These are phyloP conservation scores for Melanaphis sacchari DNA, from an alignment of 1,140 invertebrate genomes.

Conservation along the genomic window DNA sequence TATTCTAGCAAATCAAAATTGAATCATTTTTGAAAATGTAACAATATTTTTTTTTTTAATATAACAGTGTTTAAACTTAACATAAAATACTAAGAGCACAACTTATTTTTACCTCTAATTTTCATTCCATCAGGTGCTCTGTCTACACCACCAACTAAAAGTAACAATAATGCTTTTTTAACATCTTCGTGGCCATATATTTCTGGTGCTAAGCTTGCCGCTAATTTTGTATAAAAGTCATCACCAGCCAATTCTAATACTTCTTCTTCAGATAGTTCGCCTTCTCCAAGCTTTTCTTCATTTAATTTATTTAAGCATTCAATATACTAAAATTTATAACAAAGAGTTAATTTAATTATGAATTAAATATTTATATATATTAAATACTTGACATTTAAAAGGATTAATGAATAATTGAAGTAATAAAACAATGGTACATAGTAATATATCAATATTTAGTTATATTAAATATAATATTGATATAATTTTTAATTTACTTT, in stretches of 20 bases:
- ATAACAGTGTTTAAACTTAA: too few species aligned
- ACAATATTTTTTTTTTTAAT: too few species aligned
- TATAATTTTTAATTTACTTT: not conserved
- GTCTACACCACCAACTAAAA: constrained; percentile 96
- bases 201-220: constrained; percentile 94
- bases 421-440: too few species aligned
- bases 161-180: constrained; percentile 93
- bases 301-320: constrained; percentile 60
- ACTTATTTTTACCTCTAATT: constrained; percentile 72
- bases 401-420: not conserved
- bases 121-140: constrained; percentile 84
- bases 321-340: constrained; percentile 58
- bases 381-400: not conserved
- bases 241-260: constrained; percentile 77
- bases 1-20: too few species aligned
- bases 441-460: not conserved
- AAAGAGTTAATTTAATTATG: not conserved
- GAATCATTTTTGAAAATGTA: too few species aligned
- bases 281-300: constrained; percentile 76
- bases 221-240: constrained; percentile 92
- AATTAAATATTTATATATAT: not conserved
- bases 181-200: constrained; percentile 99
- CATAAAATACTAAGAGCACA: too few species aligned
- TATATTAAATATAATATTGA: not conserved
- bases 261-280: constrained; percentile 83